phyloP scores from a whole-genome alignment of 2,888 invertebrate genomes.

The Morpho deidamia region DNA sequence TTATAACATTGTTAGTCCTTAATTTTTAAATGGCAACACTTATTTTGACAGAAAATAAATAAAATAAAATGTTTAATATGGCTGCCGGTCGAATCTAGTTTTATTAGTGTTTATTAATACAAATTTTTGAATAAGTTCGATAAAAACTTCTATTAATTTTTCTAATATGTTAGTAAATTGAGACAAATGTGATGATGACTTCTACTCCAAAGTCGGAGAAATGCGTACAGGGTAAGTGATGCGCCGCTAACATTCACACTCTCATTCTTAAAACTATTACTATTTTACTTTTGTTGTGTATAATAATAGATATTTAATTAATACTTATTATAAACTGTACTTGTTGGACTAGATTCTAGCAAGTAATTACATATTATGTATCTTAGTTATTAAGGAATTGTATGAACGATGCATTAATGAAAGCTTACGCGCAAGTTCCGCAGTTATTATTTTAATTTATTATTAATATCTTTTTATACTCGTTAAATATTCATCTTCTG shows the following conservation, averaged over 20 bases:
- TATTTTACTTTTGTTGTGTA: slow-evolving; percentile 14
- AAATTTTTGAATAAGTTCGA: slow-evolving; percentile 33
- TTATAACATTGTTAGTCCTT: no score
- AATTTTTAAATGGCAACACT: not conserved
- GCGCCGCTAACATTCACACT: slow-evolving; percentile 34
- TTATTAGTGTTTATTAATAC: slow-evolving; percentile 54
- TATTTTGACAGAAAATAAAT: slow-evolving; percentile 29
- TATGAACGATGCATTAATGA: no score
- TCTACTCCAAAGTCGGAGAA: slow-evolving; percentile 74
- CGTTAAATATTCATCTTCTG: no score
- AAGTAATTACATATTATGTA: no score
- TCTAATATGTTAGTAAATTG: slow-evolving; percentile 60
- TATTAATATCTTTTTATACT: no score
- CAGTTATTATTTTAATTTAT: no score
- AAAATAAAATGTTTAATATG: slow-evolving; percentile 52
- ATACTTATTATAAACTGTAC: not conserved
- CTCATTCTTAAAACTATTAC: slow-evolving; percentile 8
- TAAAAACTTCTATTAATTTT: slow-evolving; percentile 34
- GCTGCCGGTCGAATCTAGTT: slow-evolving; percentile 66
- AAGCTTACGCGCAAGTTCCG: no score
- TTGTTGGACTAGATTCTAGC: no score
- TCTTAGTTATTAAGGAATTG: no score
- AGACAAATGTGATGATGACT: slow-evolving; percentile 56
- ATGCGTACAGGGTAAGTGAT: slow-evolving; percentile 68
- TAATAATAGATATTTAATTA: slow-evolving; percentile 7